Evolutionary conservation across 1,140 invertebrate genomes (phyloP).

Genomic region (Rhynchophorus ferrugineus): DNA sequence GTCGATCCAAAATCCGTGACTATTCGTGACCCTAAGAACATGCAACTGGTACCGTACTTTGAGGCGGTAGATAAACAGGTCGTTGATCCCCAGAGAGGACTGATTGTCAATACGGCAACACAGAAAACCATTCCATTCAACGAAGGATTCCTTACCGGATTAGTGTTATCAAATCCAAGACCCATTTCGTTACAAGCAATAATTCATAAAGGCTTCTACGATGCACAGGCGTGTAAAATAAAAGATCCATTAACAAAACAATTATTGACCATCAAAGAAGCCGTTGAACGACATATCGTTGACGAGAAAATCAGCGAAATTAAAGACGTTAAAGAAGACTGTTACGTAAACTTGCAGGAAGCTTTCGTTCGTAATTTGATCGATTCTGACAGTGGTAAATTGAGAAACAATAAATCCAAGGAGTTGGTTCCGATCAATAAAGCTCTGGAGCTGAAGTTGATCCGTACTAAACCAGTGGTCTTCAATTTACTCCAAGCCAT

Average conservation of each 20-base stretch:
- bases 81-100: slow-evolving; percentile 65
- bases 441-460: slow-evolving; percentile 59
- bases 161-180: slow-evolving; percentile 56
- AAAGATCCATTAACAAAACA: slow-evolving; percentile 63
- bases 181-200: slow-evolving; percentile 71
- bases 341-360: slow-evolving; percentile 59
- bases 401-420: slow-evolving; percentile 60
- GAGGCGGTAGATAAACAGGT: slow-evolving; percentile 71
- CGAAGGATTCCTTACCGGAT: slow-evolving; percentile 61
- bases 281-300: slow-evolving; percentile 69
- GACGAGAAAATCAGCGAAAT: slow-evolving; percentile 77
- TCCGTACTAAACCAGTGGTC: slow-evolving; percentile 61
- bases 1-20: slow-evolving; percentile 67
- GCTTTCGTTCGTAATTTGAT: slow-evolving; percentile 62
- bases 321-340: slow-evolving; percentile 63
- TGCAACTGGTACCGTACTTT: slow-evolving; percentile 61
- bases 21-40: slow-evolving; percentile 60
- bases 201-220: slow-evolving; percentile 63
- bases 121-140: slow-evolving; percentile 59
- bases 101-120: slow-evolving; percentile 61
- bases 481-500: slow-evolving; percentile 68
- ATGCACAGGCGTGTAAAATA: slow-evolving; percentile 61
- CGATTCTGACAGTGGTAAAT: slow-evolving; percentile 56
- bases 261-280: slow-evolving; percentile 62
- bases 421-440: slow-evolving; percentile 58